phyloP scores from a whole-genome alignment of 2,888 invertebrate species.

The Lithophane socia region DNA sequence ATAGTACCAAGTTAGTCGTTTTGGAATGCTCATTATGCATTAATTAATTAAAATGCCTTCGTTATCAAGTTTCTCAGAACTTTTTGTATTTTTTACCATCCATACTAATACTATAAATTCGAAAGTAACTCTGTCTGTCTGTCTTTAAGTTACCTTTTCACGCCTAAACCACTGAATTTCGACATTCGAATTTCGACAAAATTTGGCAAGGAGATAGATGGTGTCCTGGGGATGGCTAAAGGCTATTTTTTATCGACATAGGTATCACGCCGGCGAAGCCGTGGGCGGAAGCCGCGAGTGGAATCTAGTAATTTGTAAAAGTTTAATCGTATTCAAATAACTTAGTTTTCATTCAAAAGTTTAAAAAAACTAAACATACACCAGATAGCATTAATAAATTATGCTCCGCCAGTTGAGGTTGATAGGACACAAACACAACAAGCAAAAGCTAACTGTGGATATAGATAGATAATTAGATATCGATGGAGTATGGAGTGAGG shows the following conservation, averaged over 20 bases:
- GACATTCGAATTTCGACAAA: too few species aligned
- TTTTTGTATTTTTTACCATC: conserved; percentile 10
- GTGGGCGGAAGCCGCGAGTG: too few species aligned
- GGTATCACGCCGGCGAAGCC: too few species aligned
- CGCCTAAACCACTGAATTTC: too few species aligned
- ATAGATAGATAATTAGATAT: background rate
- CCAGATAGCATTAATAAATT: background rate
- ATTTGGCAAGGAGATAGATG: too few species aligned
- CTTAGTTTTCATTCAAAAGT: background rate
- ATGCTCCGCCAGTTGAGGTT: background rate
- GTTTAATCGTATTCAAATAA: background rate
- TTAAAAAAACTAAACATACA: background rate
- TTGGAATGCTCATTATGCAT: background rate
- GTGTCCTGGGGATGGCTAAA: too few species aligned
- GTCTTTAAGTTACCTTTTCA: too few species aligned
- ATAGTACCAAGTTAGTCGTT: background rate
- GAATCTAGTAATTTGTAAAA: conserved; percentile 4
- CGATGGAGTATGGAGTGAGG: background rate
- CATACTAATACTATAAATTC: too few species aligned
- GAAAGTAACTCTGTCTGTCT: too few species aligned
- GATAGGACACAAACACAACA: background rate
- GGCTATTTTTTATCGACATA: too few species aligned
- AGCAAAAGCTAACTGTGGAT: background rate
- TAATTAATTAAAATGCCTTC: background rate
- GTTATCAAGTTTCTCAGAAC: background rate